Evolutionary conservation across 2,888 invertebrate genomes (phyloP), one percentile per base, ranked within the genome.

Genomic region (Xylocampa areola): DNA sequence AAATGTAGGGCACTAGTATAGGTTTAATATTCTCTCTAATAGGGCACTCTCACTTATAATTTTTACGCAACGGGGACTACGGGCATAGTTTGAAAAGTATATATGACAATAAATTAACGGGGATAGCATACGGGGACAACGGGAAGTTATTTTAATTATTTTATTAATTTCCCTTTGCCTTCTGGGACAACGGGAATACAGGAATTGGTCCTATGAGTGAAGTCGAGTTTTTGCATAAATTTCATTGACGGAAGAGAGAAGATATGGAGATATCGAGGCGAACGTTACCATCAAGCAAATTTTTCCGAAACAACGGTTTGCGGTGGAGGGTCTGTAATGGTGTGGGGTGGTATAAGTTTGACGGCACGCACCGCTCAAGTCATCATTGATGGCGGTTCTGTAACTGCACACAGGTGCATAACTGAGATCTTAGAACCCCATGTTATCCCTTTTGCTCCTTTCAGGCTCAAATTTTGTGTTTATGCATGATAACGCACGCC

Each of bases 311-410:
- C 36, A 4, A 8, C 5, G 10, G 16, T 17, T 43, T 60, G 32
- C 39, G 53, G 55, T 16, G 52, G 57, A 37, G 59, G 53, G 7
- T 65, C 49, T 8, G 19, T 66, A 27, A 50, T 65, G 60, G 50
- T 65, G 1, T 65, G 50, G 49, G 52, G 32, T 13, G 60, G 57
- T 13, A 49, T 62, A 17, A 35, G 47, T 48, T 53, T 45, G 2
- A 27, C 32, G 5, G 50, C 35, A 7, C 59, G 59, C 36, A 59
- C 49, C n/a, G 65, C 52, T 37, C 21, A 49, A 19, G 52, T 65
- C 16, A 17, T 43, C 36, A 14, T 51, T 11, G 30, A 43, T 7
- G 37, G 37, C 13, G 37, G 43, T 11, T 23, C 19, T 32, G 17
- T 41, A 6, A 41, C 29, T 36, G 13, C 35, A 41, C n/a, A 41